phyloP scores from a whole-genome alignment of 2,888 invertebrate species.

The Chydorus sphaericus region DNA sequence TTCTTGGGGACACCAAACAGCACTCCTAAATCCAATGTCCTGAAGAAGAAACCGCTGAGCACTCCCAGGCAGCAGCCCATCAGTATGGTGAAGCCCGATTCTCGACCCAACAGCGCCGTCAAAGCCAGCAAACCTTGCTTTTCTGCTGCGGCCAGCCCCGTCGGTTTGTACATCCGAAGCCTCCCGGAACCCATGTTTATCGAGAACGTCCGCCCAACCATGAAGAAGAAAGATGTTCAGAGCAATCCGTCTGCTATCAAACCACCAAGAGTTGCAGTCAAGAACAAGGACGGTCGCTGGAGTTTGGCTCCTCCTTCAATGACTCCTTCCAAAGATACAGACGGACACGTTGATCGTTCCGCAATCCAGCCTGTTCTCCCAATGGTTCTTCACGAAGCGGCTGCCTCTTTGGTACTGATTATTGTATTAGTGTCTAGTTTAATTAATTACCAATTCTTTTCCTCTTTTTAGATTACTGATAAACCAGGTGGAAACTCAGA shows the following conservation, averaged over 20 bases:
- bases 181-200: slow-evolving; percentile 5
- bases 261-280: background rate
- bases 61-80: background rate
- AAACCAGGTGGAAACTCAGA: background rate
- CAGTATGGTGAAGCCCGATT: background rate
- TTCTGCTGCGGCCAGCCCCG: background rate
- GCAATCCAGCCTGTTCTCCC: background rate
- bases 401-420: background rate
- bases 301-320: background rate
- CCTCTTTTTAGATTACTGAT: background rate
- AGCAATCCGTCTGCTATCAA: background rate
- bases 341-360: background rate
- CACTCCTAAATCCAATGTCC: background rate
- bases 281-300: background rate
- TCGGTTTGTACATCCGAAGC: slow-evolving; percentile 9
- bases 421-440: background rate
- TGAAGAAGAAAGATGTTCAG: background rate
- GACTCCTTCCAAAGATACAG: background rate
- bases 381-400: background rate
- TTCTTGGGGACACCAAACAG: background rate
- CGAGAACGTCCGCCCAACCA: background rate
- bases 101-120: background rate
- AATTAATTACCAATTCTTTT: background rate
- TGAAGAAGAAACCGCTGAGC: no score
- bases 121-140: background rate